These are phyloP conservation scores for Rapana venosa DNA, from an alignment of 2,888 invertebrate genomes.

Conservation along the genomic window DNA sequence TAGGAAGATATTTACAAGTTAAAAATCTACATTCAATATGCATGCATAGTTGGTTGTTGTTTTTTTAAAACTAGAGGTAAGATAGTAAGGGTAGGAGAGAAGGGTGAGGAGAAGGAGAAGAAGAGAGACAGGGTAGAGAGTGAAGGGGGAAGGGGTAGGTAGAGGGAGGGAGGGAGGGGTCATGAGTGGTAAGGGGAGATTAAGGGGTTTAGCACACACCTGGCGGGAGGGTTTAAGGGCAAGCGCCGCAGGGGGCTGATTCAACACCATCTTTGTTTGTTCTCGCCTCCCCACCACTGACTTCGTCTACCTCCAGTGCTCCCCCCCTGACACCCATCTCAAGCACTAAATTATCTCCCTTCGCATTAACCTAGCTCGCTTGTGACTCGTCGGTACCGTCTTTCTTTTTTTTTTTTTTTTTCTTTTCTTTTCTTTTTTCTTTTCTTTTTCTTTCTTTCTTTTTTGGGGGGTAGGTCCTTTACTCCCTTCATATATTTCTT, in stretches of 20 bases:
- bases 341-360: slow-evolving; percentile 24
- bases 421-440: background rate
- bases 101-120: no score
- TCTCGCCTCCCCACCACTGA: background rate
- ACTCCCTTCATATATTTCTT: no score
- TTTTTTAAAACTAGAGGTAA: no score
- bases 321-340: slow-evolving; percentile 6
- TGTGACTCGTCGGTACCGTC: background rate
- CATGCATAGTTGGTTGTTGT: no score
- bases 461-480: no score
- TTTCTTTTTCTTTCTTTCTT: background rate
- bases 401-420: background rate
- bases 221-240: background rate
- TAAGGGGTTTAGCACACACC: slow-evolving; percentile 16
- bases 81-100: no score
- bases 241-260: background rate
- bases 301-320: background rate
- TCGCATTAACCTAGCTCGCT: background rate
- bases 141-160: background rate
- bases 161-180: background rate
- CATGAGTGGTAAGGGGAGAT: background rate
- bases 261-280: slow-evolving; percentile 13
- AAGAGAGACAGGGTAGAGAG: background rate
- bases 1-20: no score
- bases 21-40: no score